Evolutionary conservation across 1,140 invertebrate genomes (phyloP), one percentile per base, ranked within the genome.

Genomic region (Patella vulgata): DNA sequence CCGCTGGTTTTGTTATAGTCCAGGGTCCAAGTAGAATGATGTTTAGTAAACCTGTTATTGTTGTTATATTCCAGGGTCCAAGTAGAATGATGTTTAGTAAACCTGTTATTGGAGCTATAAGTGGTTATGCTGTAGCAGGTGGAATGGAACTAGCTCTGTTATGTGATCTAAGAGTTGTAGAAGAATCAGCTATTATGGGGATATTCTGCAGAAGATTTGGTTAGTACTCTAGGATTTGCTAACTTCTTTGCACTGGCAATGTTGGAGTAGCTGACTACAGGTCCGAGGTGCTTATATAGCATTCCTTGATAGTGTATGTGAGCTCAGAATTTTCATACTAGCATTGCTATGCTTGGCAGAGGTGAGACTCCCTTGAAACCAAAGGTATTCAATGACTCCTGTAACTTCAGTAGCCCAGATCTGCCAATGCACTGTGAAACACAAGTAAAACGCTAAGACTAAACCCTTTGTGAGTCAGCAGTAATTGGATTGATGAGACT

Each of bases 81-180:
- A 63, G 68, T 19, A 43, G 73, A 33, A 68, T 68, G 64, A 43
- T 90, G 14, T 87, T 89, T 43, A 89, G 89, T 57, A 97, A 97
- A 82, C 93, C 93, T 0, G 85, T 95, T 1, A 89, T 97, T 59
- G 94, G 92, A 56, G 91, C 92, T 27, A 87, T 97, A 5, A 89
- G 87, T 82, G 96, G 96, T 1, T 96, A 91, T 85, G 92, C 93
- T 31, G 90, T 96, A 6, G 95, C 91, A 11, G 91, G 91, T 66
- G 95, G 95, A 0, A 88, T 97, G 61, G 95, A 97, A 80, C 82
- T 98, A 53, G 93, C 95, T 0, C 80, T 97, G 0, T 89, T 93
- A 85, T 97, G 94, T 86, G 95, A 98, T 85, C 80, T 97, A 12
- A 87, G 95, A 60, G 88, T 97, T 1, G 87, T 95, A 55, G 94